Conservation (phyloP, 2,888 invertebrate genomes). For the Drosophila seclusa region DNA sequence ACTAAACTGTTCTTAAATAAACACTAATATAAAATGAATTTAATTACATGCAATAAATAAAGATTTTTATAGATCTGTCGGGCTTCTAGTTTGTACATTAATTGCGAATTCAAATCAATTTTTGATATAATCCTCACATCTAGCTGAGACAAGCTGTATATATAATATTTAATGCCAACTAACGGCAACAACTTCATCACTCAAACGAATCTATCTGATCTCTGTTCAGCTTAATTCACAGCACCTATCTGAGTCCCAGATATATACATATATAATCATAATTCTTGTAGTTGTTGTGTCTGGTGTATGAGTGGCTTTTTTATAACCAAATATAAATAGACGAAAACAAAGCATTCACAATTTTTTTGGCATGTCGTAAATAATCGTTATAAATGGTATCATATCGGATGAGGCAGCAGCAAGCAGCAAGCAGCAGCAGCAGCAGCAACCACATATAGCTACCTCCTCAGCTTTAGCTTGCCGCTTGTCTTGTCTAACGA, state of each 20-base stretch:
- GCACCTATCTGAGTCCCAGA: constrained; percentile 54
- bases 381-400: constrained; percentile 75
- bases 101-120: constrained; percentile 37
- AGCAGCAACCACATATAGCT: constrained; percentile 5
- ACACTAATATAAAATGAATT: neutral
- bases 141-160: constrained; percentile 24
- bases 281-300: constrained; percentile 24
- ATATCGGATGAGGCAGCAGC: constrained; percentile 46
- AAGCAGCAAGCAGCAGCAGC: constrained; percentile 20
- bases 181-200: constrained; percentile 65
- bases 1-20: neutral
- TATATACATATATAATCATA: constrained; percentile 45
- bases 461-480: constrained; percentile 50
- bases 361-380: constrained; percentile 66
- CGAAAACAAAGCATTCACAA: constrained; percentile 53
- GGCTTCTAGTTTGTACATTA: constrained; percentile 29
- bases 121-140: constrained; percentile 25
- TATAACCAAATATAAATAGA: constrained; percentile 29
- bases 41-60: constrained; percentile 22
- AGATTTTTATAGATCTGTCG: constrained; percentile 21
- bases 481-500: constrained; percentile 81
- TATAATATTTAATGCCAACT: constrained; percentile 57
- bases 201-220: constrained; percentile 40
- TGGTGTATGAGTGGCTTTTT: constrained; percentile 22
- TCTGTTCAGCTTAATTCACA: constrained; percentile 15